Evolutionary conservation across 2,113 vertebrate species (phyloP).

Genomic region (Setophaga coronata): DNA sequence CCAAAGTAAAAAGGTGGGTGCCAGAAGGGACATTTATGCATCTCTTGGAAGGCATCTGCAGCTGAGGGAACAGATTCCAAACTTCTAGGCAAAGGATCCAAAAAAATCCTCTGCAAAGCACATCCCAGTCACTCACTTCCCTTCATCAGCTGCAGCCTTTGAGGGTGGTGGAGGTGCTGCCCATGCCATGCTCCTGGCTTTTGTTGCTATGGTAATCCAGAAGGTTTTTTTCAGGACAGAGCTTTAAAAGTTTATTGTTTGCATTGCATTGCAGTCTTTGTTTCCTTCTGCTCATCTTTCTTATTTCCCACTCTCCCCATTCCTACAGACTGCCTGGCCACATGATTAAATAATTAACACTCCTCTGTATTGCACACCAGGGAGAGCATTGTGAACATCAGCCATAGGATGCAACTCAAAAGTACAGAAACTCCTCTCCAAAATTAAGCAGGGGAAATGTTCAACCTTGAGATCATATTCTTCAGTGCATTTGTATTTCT

Average conservation of each 20-base stretch:
- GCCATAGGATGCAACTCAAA: not conserved
- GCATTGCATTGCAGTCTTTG: not conserved
- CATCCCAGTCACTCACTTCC: not conserved
- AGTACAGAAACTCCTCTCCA: not conserved
- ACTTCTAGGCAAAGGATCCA: not conserved
- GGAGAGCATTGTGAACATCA: not conserved
- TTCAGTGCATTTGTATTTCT: constrained; percentile 21
- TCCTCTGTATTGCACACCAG: not conserved
- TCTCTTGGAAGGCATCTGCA: not conserved
- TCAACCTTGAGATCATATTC: not conserved
- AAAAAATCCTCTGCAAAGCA: not conserved
- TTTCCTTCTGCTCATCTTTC: not conserved
- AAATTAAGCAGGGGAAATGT: not conserved
- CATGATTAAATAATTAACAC: constrained; percentile 31
- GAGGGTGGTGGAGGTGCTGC: not conserved
- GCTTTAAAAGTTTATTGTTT: not conserved
- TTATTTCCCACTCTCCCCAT: constrained; percentile 6
- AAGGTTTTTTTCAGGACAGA: not conserved
- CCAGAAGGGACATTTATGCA: not conserved
- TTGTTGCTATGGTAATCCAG: not conserved
- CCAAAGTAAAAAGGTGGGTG: not conserved
- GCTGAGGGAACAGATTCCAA: not conserved
- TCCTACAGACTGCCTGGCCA: not conserved
- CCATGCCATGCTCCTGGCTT: not conserved
- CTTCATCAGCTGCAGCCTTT: not conserved